These are phyloP conservation scores for Semnornis frantzii DNA, from an alignment of 2,113 vertebrate species.

Conservation along the genomic window DNA sequence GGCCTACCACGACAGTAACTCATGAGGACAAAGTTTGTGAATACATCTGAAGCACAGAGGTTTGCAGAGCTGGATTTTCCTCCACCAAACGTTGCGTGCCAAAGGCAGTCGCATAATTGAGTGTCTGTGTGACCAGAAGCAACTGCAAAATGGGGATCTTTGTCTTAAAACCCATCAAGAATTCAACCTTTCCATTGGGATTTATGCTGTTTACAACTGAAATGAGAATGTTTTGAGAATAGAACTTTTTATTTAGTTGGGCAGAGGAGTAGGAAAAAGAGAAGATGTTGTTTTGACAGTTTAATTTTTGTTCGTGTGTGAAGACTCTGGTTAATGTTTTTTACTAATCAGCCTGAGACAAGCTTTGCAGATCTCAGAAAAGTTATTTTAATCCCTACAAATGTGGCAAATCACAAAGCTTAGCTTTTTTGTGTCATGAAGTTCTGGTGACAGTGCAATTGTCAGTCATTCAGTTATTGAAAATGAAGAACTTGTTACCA, in stretches of 20 bases:
- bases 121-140: not conserved
- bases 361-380: not conserved
- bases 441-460: not conserved
- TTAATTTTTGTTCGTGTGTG: not conserved
- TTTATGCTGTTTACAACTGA: not conserved
- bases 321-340: not conserved
- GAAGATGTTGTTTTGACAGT: not conserved
- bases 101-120: not conserved
- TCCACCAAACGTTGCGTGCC: not conserved
- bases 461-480: not conserved
- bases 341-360: not conserved
- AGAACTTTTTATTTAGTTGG: not conserved
- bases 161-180: not conserved
- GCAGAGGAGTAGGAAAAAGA: not conserved
- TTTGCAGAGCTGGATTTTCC: not conserved
- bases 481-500: not conserved
- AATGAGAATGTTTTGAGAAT: not conserved
- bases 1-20: too few species aligned
- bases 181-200: not conserved
- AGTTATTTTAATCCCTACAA: not conserved
- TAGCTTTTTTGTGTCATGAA: not conserved
- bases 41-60: not conserved
- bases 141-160: not conserved
- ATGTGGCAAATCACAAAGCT: not conserved
- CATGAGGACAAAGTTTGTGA: not conserved